These are phyloP conservation scores for Pica pica DNA, from an alignment of 2,113 vertebrate species.

Conservation along the genomic window DNA sequence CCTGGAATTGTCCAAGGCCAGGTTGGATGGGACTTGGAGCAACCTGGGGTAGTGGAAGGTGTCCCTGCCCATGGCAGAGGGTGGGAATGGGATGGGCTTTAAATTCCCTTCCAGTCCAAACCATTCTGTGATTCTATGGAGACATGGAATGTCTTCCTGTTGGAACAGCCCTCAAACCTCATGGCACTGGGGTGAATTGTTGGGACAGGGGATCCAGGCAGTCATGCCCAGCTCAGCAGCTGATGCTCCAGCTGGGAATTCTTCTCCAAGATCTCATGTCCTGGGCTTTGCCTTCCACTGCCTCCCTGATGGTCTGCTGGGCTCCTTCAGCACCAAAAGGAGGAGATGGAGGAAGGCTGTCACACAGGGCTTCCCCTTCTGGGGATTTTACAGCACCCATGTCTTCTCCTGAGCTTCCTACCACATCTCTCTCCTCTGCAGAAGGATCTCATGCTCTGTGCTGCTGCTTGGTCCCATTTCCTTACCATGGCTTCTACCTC, in stretches of 20 bases:
- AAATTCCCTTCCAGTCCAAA: not conserved
- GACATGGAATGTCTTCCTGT: not conserved
- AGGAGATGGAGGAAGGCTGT: not conserved
- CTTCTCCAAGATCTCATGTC: not conserved
- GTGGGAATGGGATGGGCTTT: not conserved
- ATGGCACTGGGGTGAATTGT: not conserved
- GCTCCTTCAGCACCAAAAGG: not conserved
- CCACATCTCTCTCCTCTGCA: not conserved
- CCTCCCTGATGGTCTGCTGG: not conserved
- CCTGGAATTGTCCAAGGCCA: not conserved
- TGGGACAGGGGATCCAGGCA: not conserved
- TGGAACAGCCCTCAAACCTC: not conserved
- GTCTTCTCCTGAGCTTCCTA: not conserved
- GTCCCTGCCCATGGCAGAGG: not conserved
- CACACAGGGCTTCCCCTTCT: not conserved
- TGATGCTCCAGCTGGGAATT: not conserved
- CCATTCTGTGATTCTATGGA: not conserved
- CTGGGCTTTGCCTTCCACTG: not conserved
- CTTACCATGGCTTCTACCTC: not conserved
- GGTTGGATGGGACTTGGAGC: not conserved
- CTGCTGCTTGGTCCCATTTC: not conserved
- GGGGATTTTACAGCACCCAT: not conserved
- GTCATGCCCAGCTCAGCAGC: not conserved
- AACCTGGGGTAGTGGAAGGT: not conserved
- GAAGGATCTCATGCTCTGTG: not conserved